Base-by-base conservation (phyloP, 2,113 vertebrate genomes). In the Astur gentilis region DNA sequence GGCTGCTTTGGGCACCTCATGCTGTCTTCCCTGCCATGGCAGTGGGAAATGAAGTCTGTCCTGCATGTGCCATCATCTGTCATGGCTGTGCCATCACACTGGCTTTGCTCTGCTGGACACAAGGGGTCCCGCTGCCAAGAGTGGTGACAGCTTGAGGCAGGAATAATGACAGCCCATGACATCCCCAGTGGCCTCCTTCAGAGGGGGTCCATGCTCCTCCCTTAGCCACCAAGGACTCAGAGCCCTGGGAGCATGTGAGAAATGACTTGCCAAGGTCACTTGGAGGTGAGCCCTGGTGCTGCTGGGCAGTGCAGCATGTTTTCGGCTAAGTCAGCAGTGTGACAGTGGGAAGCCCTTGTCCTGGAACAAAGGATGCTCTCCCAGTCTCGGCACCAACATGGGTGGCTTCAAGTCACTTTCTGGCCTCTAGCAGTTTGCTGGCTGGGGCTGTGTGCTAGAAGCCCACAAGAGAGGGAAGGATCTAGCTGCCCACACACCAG, bases 1-100 rank as follows among this genome's bases (percentile, higher is more conserved):
- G 50, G 31, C 72, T 66, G 18, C 45, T 66, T 21, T 0, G 0
- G 49, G 16, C 6, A 7, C 16, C 45, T 71, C 0, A 0, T 1
- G 3, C 32, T 57, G 52, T 40, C 19, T 62, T 50, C 25, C 27
- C 57, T 87, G 66, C 67, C 75, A 36, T 1, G 1, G 50, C 3
- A 0, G 16, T 32, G 25, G 62, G n/a, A 66, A 71, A 45, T 32
- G 7, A 42, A 42, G 19, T 54, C 60, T 54, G n/a, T 58, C 12
- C 34, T n/a, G 55, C 44, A 4, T 10, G 67, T 42, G 57, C 26
- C 78, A 45, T 36, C 64, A 11, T 45, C 29, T 45, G 42, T 65
- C 13, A 32, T 45, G 32, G 13, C 47, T n/a, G 5, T 65, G 45
- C 42, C 83, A 50, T 21, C 40, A 6, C 13, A 2, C 36, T 66